These are phyloP conservation scores for Stegostoma tigrinum DNA, from an alignment of 2,113 vertebrate genomes.

Conservation along the genomic window DNA sequence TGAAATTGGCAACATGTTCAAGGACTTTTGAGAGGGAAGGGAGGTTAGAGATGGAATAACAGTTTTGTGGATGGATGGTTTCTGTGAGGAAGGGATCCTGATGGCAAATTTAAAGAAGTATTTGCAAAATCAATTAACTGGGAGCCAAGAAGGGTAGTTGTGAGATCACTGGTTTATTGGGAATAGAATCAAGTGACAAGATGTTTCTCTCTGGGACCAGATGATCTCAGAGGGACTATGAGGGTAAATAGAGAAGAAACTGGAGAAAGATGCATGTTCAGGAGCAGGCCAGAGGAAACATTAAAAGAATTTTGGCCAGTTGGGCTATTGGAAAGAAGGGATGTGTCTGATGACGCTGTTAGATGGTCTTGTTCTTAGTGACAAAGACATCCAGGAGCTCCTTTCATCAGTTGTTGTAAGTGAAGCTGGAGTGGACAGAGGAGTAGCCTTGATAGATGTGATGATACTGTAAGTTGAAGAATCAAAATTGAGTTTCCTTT, in stretches of 20 bases:
- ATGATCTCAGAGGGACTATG: neutral
- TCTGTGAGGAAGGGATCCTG: neutral
- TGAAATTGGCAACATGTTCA: neutral
- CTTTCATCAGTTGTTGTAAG: neutral
- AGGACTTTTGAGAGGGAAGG: neutral
- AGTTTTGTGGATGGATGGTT: neutral
- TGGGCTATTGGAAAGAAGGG: neutral
- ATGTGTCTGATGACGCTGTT: neutral
- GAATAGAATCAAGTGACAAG: neutral
- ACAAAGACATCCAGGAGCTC: neutral
- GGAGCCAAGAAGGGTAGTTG: neutral
- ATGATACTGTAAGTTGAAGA: neutral
- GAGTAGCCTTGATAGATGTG: neutral
- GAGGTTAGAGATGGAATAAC: neutral
- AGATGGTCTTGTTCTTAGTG: neutral
- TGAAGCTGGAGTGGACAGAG: no score
- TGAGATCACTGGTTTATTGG: neutral
- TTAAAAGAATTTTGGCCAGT: neutral
- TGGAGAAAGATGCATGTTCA: neutral
- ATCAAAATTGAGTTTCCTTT: neutral
- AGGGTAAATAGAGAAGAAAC: neutral
- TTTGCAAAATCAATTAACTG: neutral
- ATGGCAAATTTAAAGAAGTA: neutral
- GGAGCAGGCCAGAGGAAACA: neutral
- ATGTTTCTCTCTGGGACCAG: neutral